Conservation (phyloP, 2,113 vertebrate species). For the Acrocephalus arundinaceus region DNA sequence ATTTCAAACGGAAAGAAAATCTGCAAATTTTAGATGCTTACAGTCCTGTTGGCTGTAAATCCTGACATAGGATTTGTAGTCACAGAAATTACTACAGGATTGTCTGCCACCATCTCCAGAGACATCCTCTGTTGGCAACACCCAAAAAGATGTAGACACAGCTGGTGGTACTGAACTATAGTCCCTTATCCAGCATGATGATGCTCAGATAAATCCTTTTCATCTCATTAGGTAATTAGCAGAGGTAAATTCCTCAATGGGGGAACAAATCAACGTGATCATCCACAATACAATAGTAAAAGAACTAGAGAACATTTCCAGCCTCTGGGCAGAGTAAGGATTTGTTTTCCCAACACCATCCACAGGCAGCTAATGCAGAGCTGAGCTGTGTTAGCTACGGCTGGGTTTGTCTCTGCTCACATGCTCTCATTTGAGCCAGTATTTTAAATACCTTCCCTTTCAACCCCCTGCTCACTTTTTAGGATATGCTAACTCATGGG, state of each 20-base stretch:
- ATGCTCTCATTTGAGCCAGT: not conserved
- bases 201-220: not conserved
- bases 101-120: rapidly evolving
- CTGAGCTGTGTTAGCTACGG: not conserved
- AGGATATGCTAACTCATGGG: rapidly evolving
- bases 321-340: not conserved
- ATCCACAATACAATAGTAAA: not conserved
- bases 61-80: not conserved
- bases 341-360: not conserved
- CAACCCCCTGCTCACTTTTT: not conserved
- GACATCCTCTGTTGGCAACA: not conserved
- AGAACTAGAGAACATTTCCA: not conserved
- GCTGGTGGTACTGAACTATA: not conserved
- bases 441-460: not conserved
- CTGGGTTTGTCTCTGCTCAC: not conserved
- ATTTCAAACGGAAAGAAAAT: not conserved
- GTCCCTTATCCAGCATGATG: not conserved
- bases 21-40: not conserved
- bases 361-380: rapidly evolving
- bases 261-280: not conserved
- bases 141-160: not conserved
- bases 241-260: not conserved
- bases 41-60: not conserved
- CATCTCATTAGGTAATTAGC: not conserved
- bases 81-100: not conserved